phyloP scores from a whole-genome alignment of 2,888 invertebrate genomes.

The Pyrrhia umbra region DNA sequence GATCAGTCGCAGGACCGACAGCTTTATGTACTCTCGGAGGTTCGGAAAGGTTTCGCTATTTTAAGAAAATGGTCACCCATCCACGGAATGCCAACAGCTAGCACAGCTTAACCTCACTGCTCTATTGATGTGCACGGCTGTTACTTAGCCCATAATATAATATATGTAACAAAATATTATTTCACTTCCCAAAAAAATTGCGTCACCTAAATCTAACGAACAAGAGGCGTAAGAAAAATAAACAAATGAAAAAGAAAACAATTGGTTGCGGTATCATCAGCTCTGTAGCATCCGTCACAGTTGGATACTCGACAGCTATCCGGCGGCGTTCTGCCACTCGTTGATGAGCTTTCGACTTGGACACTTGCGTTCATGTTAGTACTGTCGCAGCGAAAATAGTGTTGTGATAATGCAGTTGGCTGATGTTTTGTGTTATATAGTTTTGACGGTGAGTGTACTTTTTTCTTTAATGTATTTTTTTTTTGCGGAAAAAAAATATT shows the following conservation, averaged over 20 bases:
- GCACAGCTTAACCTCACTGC: no score
- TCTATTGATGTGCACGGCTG: no score
- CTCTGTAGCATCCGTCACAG: constrained; percentile 75
- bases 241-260: neutral
- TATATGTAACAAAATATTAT: no score
- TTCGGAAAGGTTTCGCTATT: no score
- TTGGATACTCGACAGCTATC: constrained; percentile 72
- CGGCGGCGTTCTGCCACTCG: constrained; percentile 62
- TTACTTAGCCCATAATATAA: no score
- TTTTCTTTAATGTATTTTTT: neutral
- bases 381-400: constrained; percentile 46
- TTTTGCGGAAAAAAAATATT: no score
- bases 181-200: neutral
- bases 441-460: constrained; percentile 78
- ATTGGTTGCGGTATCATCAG: constrained; percentile 64
- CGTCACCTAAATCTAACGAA: neutral
- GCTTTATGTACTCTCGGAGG: no score
- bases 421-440: constrained; percentile 72
- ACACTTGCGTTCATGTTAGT: constrained; percentile 64
- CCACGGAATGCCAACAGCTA: no score
- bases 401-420: constrained; percentile 77
- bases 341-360: constrained; percentile 74
- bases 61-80: no score
- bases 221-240: constrained; percentile 6
- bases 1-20: no score